Base-by-base conservation (phyloP, 2,888 invertebrate genomes). In the Drosophila cyrtoloma region DNA sequence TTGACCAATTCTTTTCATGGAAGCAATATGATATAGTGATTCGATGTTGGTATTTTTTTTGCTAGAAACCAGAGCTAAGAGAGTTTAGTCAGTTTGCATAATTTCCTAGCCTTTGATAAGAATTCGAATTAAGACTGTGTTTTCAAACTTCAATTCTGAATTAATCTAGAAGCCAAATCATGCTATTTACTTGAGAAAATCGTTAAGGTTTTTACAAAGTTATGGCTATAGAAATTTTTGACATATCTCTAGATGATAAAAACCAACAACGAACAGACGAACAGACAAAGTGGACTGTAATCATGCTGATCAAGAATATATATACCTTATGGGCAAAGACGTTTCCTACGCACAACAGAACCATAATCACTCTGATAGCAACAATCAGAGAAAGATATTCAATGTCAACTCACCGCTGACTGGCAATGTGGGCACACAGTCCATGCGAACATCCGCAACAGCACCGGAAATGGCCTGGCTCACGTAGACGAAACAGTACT, bases 401-500 rank as follows among this genome's bases (percentile, higher is more conserved):
- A 12, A 32, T 9, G 16, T 10, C 12, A 30, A 55, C 74, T 92
- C 93, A 97, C 97, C 97, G 93, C 96, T 95, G 12, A 97, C 95
- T 0, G 97, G 97, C 78, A 97, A 94, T 0, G 97, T 97, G 0
- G 97, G 97, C 33, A 97, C 95, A 89, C 97, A 97, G 92, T 97
- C 97, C 95, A 96, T 96, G 77, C 97, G 94, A 19, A 97, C 97
- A 91, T 97, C 97, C 5, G 97, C 96, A 71, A 97, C 97, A 0
- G 97, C 97, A 0, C 97, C 97, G 0, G 96, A 97, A 79, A 97
- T 96, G 0, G 97, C 97, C 90, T 97, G 96, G 47, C 97, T 97
- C 39, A 97, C 97, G 93, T 97, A 97, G 66, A 97, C 96, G 94
- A 97, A 97, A 93, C 97, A 97, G 91, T 97, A 97, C 92, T 97